phyloP scores from a whole-genome alignment of 2,797 vertebrate genomes.

The Simalia tracyae region DNA sequence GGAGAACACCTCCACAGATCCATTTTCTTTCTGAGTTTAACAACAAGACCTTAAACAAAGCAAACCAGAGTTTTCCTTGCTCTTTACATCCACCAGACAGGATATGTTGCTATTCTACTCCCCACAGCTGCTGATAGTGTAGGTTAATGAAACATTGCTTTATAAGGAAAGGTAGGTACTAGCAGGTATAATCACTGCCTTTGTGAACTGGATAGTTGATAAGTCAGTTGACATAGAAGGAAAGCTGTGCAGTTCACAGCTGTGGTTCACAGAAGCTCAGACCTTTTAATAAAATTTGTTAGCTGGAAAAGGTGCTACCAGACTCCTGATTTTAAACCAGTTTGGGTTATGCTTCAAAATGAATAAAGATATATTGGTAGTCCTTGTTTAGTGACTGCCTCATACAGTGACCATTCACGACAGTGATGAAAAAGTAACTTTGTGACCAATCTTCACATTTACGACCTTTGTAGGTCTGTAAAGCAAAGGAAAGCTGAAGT shows the following conservation, averaged over 20 bases:
- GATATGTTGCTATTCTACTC: background rate
- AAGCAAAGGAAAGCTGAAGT: too few species aligned
- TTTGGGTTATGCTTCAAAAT: background rate
- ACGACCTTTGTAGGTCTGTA: too few species aligned
- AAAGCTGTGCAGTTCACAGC: background rate
- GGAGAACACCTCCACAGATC: slow-evolving; percentile 82
- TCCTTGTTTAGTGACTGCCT: too few species aligned
- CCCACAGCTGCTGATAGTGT: background rate
- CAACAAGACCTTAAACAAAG: slow-evolving; percentile 77
- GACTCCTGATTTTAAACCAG: background rate
- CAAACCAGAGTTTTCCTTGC: background rate
- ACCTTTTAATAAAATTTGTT: background rate
- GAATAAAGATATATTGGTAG: too few species aligned
- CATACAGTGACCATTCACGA: too few species aligned
- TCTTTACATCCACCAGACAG: background rate
- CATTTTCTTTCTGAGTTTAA: slow-evolving; percentile 65
- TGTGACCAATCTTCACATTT: too few species aligned
- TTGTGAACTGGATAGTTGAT: background rate
- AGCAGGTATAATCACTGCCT: background rate
- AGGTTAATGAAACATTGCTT: background rate
- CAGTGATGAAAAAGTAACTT: too few species aligned
- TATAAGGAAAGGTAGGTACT: background rate
- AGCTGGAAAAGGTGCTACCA: background rate
- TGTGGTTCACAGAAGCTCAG: background rate
- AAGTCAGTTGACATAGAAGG: background rate